These are phyloP conservation scores for Zoroaster sp. DNA, from an alignment of 53 echinoderm and acorn worm species.

Conservation along the genomic window DNA sequence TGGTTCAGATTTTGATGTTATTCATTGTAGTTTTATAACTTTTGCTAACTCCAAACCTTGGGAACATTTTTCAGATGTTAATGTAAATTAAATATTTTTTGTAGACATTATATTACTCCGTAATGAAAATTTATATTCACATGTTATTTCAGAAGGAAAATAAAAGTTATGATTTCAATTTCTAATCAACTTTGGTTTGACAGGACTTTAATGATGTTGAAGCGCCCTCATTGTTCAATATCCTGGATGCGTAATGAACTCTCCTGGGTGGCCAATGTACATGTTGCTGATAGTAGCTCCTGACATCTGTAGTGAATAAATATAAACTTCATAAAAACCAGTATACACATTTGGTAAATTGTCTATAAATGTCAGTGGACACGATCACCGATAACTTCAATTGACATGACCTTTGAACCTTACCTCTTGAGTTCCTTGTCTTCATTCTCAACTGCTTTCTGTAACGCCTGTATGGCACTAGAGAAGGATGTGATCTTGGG, in stretches of 20 bases:
- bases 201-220: not conserved
- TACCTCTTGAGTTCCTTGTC: slow-evolving; percentile 81
- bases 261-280: slow-evolving; percentile 83
- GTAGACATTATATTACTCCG: not conserved
- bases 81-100: not conserved
- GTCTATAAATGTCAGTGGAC: too few relatives aligned
- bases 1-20: too few relatives aligned
- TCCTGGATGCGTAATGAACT: slow-evolving; percentile 82
- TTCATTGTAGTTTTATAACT: too few relatives aligned
- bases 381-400: too few relatives aligned
- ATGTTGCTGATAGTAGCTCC: slow-evolving; percentile 74
- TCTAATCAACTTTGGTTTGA: not conserved
- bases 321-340: too few relatives aligned
- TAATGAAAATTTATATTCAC: not conserved
- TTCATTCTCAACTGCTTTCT: slow-evolving; percentile 80
- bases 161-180: not conserved
- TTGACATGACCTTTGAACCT: not conserved
- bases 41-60: too few relatives aligned
- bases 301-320: slow-evolving; percentile 71
- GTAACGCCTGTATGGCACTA: slow-evolving; percentile 71
- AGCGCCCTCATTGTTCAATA: slow-evolving; percentile 38
- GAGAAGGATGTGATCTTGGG: slow-evolving; percentile 72
- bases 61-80: too few relatives aligned
- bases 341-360: too few relatives aligned
- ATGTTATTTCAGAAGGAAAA: not conserved